Evolutionary conservation across 2,797 vertebrate genomes (phyloP).

Genomic region (Florisuga fusca): DNA sequence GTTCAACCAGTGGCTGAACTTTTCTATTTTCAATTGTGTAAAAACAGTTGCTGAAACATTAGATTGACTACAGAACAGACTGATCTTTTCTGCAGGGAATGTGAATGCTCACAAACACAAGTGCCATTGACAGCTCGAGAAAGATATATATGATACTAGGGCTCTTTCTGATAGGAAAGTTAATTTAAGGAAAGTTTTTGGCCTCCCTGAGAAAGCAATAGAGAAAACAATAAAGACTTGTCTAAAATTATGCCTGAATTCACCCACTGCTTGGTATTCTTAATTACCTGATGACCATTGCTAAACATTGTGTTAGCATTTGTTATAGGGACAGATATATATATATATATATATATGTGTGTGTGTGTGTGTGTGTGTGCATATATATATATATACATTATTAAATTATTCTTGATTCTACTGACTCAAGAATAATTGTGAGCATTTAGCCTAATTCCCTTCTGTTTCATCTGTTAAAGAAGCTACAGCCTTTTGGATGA

Average conservation of each 20-base stretch:
- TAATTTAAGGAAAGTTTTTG: neutral
- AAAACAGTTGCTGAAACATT: neutral
- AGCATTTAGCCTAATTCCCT: neutral
- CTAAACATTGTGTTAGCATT: neutral
- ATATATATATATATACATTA: neutral
- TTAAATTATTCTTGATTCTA: neutral
- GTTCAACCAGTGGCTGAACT: neutral
- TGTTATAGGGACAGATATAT: neutral
- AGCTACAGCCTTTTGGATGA: neutral
- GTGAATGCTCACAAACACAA: neutral
- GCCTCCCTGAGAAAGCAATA: neutral
- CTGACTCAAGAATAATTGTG: neutral
- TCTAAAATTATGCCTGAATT: neutral
- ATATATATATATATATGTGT: neutral
- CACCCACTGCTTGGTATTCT: neutral
- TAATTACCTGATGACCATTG: neutral
- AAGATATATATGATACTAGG: neutral
- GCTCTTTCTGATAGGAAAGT: neutral
- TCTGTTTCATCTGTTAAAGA: neutral
- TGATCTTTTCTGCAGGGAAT: neutral
- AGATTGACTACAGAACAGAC: neutral
- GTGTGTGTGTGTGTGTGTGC: too few species aligned
- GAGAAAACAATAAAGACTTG: neutral
- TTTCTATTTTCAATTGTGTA: neutral
- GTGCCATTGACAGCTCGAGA: neutral